Conservation (phyloP, 2,113 vertebrate genomes). For the Urocolius indicus region DNA sequence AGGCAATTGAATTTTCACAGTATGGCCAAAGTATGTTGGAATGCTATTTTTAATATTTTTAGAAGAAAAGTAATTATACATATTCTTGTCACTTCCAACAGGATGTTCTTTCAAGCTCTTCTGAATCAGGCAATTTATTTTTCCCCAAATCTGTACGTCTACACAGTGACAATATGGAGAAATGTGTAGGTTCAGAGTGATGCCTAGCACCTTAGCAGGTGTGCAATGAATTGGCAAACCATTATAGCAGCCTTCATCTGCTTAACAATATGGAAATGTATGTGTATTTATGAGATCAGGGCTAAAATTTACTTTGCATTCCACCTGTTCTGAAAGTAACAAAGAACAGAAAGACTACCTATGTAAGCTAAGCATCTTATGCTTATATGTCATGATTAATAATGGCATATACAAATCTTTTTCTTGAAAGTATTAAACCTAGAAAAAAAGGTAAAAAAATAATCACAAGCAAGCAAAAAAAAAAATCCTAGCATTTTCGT, state of each 20-base stretch:
- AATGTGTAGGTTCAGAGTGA: neutral
- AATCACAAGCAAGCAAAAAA: neutral
- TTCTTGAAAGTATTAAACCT: neutral
- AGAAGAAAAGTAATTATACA: neutral
- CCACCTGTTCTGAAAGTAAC: neutral
- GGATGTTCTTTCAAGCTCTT: neutral
- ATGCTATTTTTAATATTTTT: neutral
- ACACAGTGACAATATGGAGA: neutral
- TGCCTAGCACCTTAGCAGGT: neutral
- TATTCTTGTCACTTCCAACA: neutral
- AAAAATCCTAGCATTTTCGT: neutral
- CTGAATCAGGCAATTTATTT: neutral
- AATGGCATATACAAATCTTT: neutral
- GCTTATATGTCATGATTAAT: neutral
- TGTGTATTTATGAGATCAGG: neutral
- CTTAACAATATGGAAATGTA: neutral
- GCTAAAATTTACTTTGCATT: neutral
- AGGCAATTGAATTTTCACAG: neutral
- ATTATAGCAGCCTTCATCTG: neutral
- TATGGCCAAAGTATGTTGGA: neutral
- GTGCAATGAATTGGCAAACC: neutral
- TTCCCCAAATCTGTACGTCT: neutral
- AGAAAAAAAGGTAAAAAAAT: neutral
- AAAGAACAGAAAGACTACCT: neutral
- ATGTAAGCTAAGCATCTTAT: neutral